Evolutionary conservation across 2,888 invertebrate species (phyloP), one percentile per base, ranked within the genome.

Genomic region (Belgica antarctica): DNA sequence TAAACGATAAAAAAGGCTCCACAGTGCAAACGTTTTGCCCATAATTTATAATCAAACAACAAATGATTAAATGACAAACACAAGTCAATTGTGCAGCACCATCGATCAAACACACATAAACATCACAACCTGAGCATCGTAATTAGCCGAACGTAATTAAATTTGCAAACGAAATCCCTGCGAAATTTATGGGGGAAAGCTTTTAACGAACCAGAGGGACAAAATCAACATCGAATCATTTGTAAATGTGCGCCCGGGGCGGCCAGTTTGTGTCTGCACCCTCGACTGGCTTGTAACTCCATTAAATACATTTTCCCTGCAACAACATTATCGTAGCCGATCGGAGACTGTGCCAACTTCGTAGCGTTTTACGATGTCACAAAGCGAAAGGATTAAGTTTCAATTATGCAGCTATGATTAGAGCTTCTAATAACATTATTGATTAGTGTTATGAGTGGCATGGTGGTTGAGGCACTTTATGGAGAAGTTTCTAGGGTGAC

Each of bases 1-100:
- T 62, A 62, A 62, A 34, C 17, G 34, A 22, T 19, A n/a, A 61
- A 57, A 19, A 19, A 19, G 24, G 25, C 28, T 27, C n/a, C 61
- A 27, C 28, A 7, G 5, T 59, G 28, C 61, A 61, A 27, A 47
- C 7, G 17, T 59, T 57, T 1, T 17, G 52, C 8, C 52, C 15
- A 41, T 41, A 41, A n/a, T 41, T 41, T 41, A 41, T 12, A 41
- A 41, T 41, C 4, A 7, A 41, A 41, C 10, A 41, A n/a, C n/a
- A 10, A 4, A 41, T 41, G 15, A 41, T 41, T 41, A 41, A n/a
- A 41, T 41, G 41, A 41, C 7, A 41, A 41, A 12, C 7, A 15
- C 15, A 41, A 12, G 41, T 41, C 15, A 41, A 41, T 41, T 41
- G 41, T 7, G 12, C 41, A 41, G 10, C 31, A 3, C 15, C 41